A percentile compares a stretch with the other conserved stretches of the same genome.
These are phyloP conservation scores for Mycogona germanica DNA, from an alignment of 2,888 invertebrate species.

Conservation along the genomic window DNA sequence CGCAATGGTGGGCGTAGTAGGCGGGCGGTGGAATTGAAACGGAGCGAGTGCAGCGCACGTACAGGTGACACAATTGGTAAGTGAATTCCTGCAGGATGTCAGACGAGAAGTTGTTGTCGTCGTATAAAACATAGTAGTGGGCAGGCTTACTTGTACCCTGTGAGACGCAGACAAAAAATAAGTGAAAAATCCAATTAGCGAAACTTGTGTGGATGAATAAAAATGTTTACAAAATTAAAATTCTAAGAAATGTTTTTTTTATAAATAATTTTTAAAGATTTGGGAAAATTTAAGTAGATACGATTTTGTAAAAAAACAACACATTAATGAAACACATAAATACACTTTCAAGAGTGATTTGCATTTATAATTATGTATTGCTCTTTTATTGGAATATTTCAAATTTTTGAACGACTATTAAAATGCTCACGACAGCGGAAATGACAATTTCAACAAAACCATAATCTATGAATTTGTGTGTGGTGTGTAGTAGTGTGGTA, in stretches of 20 bases:
- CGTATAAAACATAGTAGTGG: conserved; percentile 71
- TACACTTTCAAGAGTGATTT: too few relatives aligned
- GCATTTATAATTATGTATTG: too few relatives aligned
- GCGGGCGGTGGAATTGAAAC: conserved; percentile 40
- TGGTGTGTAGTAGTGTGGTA: too few relatives aligned
- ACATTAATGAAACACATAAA: too few relatives aligned
- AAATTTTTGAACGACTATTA: too few relatives aligned
- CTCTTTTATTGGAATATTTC: too few relatives aligned
- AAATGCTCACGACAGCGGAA: too few relatives aligned
- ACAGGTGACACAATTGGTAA: conserved; percentile 73
- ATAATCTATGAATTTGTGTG: too few relatives aligned
- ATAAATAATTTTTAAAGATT: neutral
- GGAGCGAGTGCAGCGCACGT: conserved; percentile 57
- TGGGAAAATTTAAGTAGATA: neutral
- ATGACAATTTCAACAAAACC: conserved; percentile 2
- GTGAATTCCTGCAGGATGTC: conserved; percentile 66
- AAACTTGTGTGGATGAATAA: conserved; percentile 38
- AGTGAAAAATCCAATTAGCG: too few relatives aligned
- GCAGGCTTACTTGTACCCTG: conserved; percentile 41
- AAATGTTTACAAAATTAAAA: conserved; percentile 21
- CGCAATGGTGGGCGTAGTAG: conserved; percentile 29
- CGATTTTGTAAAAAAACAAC: neutral
- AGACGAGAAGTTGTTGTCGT: conserved; percentile 55
- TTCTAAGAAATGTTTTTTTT: neutral
- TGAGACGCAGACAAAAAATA: too few relatives aligned